Evolutionary conservation across 2,888 invertebrate species (phyloP).

Genomic region (Dyspetes luteomarginatus): DNA sequence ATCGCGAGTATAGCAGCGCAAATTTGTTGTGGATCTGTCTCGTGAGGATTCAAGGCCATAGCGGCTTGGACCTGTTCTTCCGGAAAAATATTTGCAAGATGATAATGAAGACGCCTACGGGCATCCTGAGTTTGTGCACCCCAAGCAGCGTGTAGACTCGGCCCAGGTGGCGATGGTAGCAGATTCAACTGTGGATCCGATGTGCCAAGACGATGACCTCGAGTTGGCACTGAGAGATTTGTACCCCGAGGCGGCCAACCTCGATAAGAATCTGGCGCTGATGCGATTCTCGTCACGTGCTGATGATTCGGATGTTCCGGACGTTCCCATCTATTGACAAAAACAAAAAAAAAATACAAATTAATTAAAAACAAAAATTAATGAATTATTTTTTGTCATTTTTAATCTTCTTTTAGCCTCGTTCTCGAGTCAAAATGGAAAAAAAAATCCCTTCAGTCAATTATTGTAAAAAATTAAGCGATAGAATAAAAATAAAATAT

Average conservation of each 20-base stretch:
- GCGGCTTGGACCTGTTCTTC: constrained; percentile 94
- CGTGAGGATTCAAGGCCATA: constrained; percentile 94
- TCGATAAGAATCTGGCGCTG: constrained; percentile 88
- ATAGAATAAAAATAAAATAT: neutral
- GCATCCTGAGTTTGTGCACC: constrained; percentile 85
- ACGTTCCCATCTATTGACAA: constrained; percentile 79
- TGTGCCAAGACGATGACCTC: constrained; percentile 81
- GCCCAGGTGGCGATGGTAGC: constrained; percentile 83
- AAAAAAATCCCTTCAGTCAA: too few species aligned
- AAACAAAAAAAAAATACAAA: neutral
- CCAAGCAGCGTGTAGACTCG: constrained; percentile 81
- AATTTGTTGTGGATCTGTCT: constrained; percentile 94
- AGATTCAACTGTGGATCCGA: constrained; percentile 88
- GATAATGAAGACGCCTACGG: constrained; percentile 92
- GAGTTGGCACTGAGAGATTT: constrained; percentile 77
- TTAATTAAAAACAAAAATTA: too few species aligned
- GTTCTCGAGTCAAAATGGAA: too few species aligned
- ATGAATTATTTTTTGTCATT: too few species aligned
- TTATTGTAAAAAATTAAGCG: too few species aligned
- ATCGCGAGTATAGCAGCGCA: constrained; percentile 93
- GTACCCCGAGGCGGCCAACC: constrained; percentile 83
- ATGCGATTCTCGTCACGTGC: constrained; percentile 89
- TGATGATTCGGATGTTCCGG: constrained; percentile 81
- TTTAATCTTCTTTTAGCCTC: too few species aligned
- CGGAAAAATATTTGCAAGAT: constrained; percentile 95